phyloP scores from a whole-genome alignment of 2,797 vertebrate genomes.

The Mormyrops boulengeri region DNA sequence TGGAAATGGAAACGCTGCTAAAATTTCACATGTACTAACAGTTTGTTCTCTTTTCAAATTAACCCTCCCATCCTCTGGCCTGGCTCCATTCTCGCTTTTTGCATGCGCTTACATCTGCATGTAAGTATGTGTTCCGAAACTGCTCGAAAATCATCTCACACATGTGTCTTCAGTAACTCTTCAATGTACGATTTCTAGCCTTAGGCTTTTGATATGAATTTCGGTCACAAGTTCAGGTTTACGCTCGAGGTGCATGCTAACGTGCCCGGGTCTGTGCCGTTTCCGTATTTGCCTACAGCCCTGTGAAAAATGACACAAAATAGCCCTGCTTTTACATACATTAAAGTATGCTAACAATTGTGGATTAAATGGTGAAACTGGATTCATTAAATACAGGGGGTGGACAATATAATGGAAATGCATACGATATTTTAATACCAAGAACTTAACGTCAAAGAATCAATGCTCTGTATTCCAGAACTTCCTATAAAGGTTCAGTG shows the following conservation, averaged over 20 bases:
- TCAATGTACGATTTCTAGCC: neutral
- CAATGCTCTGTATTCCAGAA: neutral
- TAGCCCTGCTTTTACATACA: neutral
- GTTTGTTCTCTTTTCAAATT: conserved; percentile 45
- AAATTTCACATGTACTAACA: conserved; percentile 40
- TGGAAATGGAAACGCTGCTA: conserved; percentile 52
- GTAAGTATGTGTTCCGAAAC: conserved; percentile 57
- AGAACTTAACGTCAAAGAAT: neutral
- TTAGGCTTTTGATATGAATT: neutral
- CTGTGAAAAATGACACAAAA: neutral
- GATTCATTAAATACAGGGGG: conserved; percentile 30
- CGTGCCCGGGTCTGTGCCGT: neutral
- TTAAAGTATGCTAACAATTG: neutral
- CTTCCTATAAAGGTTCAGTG: neutral
- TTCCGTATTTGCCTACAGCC: neutral
- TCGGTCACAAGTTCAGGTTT: neutral
- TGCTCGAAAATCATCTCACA: neutral
- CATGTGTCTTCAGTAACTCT: neutral
- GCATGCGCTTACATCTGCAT: conserved; percentile 50
- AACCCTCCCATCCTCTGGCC: conserved; percentile 42
- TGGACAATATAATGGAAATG: neutral
- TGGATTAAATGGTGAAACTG: conserved; percentile 15
- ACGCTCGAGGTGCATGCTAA: neutral
- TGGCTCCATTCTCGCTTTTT: conserved; percentile 56
- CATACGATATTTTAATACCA: neutral